A percentile compares a stretch with the other conserved stretches of the same genome.
These are phyloP conservation scores for Hypolimnas misippus DNA, from an alignment of 2,888 invertebrate species.

Conservation along the genomic window DNA sequence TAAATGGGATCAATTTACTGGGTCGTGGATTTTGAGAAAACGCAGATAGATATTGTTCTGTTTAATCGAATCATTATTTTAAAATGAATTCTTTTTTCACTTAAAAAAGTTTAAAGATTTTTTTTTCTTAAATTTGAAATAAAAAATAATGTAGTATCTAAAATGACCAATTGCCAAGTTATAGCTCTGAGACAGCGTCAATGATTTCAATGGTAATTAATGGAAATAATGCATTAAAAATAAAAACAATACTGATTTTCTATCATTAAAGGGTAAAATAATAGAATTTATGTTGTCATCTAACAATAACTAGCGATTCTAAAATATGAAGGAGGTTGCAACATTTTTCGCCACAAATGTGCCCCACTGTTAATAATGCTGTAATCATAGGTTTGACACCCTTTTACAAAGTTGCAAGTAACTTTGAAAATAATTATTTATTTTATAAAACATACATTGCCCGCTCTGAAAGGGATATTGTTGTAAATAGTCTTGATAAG, in stretches of 20 bases:
- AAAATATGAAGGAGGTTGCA: conserved; percentile 43
- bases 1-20: conserved; percentile 68
- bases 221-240: no score
- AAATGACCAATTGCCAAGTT: no score
- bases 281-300: conserved; percentile 6
- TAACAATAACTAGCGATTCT: conserved; percentile 33
- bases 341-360: conserved; percentile 70
- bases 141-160: no score
- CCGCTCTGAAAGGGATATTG: conserved; percentile 11
- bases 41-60: conserved; percentile 8
- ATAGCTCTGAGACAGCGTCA: no score
- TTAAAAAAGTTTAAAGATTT: no score
- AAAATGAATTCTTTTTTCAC: not conserved
- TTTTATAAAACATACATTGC: conserved; percentile 48
- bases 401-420: conserved; percentile 47
- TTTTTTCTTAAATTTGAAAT: no score
- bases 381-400: conserved; percentile 81
- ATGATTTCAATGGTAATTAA: no score
- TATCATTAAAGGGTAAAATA: not conserved
- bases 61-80: conserved; percentile 11
- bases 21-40: conserved; percentile 20
- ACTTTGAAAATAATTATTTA: conserved; percentile 10
- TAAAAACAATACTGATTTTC: no score
- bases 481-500: not conserved
- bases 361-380: conserved; percentile 70